These are phyloP conservation scores for Helogale parvula DNA, from an alignment of 2,113 vertebrate genomes.

Conservation along the genomic window DNA sequence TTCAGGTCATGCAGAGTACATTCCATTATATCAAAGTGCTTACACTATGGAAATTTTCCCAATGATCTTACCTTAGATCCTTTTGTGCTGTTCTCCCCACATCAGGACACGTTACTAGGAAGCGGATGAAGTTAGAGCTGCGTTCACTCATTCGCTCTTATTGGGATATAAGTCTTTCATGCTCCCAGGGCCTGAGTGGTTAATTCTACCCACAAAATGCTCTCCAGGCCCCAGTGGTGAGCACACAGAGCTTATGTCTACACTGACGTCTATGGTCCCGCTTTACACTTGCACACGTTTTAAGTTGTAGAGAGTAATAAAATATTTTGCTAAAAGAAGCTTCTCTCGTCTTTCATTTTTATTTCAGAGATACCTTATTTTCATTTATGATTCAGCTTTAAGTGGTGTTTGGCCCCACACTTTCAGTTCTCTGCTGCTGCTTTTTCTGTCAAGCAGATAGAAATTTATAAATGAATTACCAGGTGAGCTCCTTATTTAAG, in stretches of 20 bases:
- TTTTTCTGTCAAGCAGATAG: conserved; percentile 59
- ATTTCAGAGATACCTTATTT: conserved; percentile 54
- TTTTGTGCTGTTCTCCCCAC: not conserved
- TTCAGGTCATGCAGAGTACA: not conserved
- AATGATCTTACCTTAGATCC: not conserved
- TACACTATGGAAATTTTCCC: not conserved
- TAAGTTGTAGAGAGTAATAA: conserved; percentile 1
- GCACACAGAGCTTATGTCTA: not conserved
- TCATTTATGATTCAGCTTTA: conserved; percentile 43
- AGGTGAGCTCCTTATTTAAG: conserved; percentile 45
- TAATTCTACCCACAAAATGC: not conserved
- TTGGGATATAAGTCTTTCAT: not conserved
- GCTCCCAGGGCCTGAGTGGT: not conserved
- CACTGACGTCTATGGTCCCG: not conserved
- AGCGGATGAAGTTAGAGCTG: not conserved
- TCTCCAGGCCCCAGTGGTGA: not conserved
- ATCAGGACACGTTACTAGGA: not conserved
- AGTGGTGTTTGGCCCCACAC: conserved; percentile 42
- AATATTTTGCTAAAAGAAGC: conserved; percentile 48
- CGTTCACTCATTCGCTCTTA: not conserved
- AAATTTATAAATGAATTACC: conserved; percentile 66
- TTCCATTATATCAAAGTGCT: not conserved
- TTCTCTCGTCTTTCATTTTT: conserved; percentile 43
- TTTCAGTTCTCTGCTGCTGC: conserved; percentile 3
- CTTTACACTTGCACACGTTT: not conserved